Evolutionary conservation across 1,140 invertebrate species (phyloP), one percentile per base, ranked within the genome.

Genomic region (Hycleus phaleratus): DNA sequence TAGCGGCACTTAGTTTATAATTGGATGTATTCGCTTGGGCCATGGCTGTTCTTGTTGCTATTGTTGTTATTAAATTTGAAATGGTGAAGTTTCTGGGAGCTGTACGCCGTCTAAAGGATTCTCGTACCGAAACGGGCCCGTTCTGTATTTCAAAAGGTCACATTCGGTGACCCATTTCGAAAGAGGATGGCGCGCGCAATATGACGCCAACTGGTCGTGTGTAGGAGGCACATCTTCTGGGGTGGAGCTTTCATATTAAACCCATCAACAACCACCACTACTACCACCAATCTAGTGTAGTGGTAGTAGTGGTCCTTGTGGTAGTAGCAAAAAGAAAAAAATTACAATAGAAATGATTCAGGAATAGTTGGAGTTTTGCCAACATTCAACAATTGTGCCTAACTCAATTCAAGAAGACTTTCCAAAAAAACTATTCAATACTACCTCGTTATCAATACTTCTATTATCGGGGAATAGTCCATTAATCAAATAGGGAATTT

Each of bases 81-180:
- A 62, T 54, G 58, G 62, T 60, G 62, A 49, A 64, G 62, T 61
- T 66, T 67, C 68, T 68, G 70, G 67, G 68, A 61, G 65, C 66
- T 51, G 60, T 64, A 53, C 64, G 59, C 61, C 60, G 63, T 68
- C 65, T 70, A 67, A 67, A 45, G 59, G 55, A 54, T 61, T 42
- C 40, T 42, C 40, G 9, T 57, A 60, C 56, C 60, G 59, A 59
- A 59, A 62, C 59, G 60, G 51, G 55, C 60, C 55, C 58, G 26
- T 55, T 46, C 9, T n/a, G 11, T 51, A 48, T 59, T 45, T 55
- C 53, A 47, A 64, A 65, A 71, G 68, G 70, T 69, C 69, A 68
- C 59, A 64, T 51, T 64, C 66, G 72, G 64, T 71, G 72, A 73
- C 71, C 71, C 57, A 72, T 55, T 68, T 70, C 40, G 50, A 57